These are phyloP conservation scores for Cryptoblepharus egeriae DNA, from an alignment of 2,797 vertebrate genomes.

Conservation along the genomic window DNA sequence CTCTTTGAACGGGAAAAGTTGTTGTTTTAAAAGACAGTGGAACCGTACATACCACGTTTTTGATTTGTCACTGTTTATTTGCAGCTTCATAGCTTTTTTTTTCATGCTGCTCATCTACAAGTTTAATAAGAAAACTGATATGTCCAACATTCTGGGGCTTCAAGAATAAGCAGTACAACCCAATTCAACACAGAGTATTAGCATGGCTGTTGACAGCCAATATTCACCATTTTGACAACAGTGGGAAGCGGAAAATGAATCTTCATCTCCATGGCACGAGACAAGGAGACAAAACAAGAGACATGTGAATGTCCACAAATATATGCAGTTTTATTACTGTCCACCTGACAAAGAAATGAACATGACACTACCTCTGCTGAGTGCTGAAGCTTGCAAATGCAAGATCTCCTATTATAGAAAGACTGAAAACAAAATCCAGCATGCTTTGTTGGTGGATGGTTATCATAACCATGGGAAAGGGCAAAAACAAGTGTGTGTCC, in stretches of 20 bases:
- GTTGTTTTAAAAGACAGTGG: background rate
- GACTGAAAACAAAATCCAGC: background rate
- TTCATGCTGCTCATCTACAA: background rate
- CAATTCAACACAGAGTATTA: slow-evolving; percentile 24
- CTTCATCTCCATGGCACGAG: background rate
- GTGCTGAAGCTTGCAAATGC: background rate
- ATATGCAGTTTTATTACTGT: background rate
- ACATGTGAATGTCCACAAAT: background rate
- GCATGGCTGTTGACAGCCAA: background rate
- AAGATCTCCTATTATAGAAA: slow-evolving; percentile 12
- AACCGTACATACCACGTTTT: background rate
- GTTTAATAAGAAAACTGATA: slow-evolving; percentile 5
- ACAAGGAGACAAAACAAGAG: background rate
- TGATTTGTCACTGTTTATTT: background rate
- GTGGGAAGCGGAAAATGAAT: background rate
- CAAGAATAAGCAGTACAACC: slow-evolving; percentile 22
- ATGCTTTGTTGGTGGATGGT: background rate
- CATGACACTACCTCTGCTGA: background rate
- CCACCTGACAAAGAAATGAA: background rate
- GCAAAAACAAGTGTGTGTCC: no score
- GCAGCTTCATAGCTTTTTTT: background rate
- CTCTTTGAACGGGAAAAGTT: background rate
- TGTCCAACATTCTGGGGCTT: background rate
- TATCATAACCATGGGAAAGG: background rate
- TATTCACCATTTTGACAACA: background rate